Conservation (phyloP, 2,888 invertebrate genomes). For the Athalia circularis region DNA sequence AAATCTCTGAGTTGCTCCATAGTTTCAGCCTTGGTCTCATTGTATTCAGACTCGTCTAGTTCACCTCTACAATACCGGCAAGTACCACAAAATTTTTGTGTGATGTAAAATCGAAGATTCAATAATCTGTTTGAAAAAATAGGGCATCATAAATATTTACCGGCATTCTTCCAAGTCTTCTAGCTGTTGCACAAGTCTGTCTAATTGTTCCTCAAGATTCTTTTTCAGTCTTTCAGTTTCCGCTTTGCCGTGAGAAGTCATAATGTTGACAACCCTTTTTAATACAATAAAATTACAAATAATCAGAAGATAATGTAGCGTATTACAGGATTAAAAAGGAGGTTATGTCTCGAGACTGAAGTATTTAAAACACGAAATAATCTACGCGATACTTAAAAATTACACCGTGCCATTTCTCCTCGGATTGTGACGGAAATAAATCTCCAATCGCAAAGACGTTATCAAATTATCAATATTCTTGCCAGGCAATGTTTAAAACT, state of each 20-base stretch:
- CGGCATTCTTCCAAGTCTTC: slow-evolving; percentile 83
- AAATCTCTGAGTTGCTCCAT: slow-evolving; percentile 84
- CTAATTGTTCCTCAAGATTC: slow-evolving; percentile 82
- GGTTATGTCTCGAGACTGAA: slow-evolving; percentile 16
- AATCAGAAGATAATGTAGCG: background rate
- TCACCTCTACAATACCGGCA: slow-evolving; percentile 75
- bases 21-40: slow-evolving; percentile 82
- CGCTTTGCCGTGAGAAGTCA: slow-evolving; percentile 77
- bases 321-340: background rate
- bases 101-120: background rate
- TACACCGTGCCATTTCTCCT: background rate
- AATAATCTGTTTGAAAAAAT: background rate
- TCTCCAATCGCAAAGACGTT: background rate
- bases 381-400: background rate
- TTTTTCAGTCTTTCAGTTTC: slow-evolving; percentile 80
- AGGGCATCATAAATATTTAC: slow-evolving; percentile 71
- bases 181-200: slow-evolving; percentile 82
- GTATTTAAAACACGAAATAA: background rate
- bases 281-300: slow-evolving; percentile 6
- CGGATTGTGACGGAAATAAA: background rate
- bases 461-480: background rate
- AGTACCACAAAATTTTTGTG: no score
- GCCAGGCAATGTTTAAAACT: slow-evolving; percentile 2
- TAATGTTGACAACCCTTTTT: slow-evolving; percentile 55
- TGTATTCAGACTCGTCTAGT: slow-evolving; percentile 80